phyloP scores from a whole-genome alignment of 2,113 vertebrate species.

The Sisor rabdophorus region DNA sequence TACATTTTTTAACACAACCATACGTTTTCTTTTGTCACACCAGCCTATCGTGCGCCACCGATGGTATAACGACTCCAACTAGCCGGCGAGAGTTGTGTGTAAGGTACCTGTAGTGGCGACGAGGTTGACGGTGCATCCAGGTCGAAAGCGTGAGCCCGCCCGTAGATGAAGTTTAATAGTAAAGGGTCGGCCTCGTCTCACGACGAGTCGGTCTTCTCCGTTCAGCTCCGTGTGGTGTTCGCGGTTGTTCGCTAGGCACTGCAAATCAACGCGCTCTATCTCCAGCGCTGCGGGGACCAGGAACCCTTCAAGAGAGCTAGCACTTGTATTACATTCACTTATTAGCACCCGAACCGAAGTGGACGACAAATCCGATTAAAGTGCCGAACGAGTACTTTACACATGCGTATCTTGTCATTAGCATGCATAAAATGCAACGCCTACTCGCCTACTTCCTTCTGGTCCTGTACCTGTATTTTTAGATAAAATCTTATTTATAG shows the following conservation, averaged over 20 bases:
- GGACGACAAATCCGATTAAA: background rate
- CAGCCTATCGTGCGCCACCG: background rate
- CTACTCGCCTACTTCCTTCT: background rate
- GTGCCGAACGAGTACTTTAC: background rate
- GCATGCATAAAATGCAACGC: background rate
- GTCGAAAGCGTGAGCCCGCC: conserved; percentile 60
- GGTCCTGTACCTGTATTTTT: background rate
- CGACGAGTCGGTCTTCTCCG: conserved; percentile 65
- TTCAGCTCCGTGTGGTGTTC: conserved; percentile 70
- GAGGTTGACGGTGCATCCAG: conserved; percentile 63
- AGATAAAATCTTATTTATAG: background rate
- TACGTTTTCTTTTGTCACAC: background rate
- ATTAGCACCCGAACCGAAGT: background rate
- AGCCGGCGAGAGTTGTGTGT: background rate
- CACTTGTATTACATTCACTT: background rate
- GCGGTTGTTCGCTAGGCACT: conserved; percentile 69
- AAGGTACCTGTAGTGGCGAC: conserved; percentile 68
- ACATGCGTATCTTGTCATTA: background rate
- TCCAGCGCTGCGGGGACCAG: conserved; percentile 64
- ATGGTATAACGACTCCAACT: background rate
- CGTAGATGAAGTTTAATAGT: conserved; percentile 69
- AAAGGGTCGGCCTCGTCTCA: conserved; percentile 81
- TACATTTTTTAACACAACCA: background rate
- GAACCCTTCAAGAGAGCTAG: background rate
- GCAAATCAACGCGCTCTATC: conserved; percentile 74